Evolutionary conservation across 1,140 invertebrate genomes (phyloP).

Genomic region (Pseudomyrmex pallidus): DNA sequence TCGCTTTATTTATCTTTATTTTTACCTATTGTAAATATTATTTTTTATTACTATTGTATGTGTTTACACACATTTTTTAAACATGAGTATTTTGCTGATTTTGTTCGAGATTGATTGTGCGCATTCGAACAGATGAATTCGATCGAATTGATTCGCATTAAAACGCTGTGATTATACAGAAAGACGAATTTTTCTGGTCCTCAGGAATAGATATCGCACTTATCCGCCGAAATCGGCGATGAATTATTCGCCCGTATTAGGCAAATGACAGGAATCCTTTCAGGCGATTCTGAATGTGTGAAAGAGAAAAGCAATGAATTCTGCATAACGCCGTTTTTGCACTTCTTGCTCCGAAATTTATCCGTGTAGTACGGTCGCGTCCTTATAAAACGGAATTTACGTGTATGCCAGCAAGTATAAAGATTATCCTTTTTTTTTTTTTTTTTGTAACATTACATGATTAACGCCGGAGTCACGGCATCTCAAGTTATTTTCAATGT

Average conservation of each 20-base stretch:
- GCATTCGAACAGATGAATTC: neutral
- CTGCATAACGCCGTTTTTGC: slow-evolving; percentile 25
- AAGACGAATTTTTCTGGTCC: neutral
- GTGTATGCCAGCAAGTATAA: too few relatives aligned
- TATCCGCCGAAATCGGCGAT: slow-evolving; percentile 16
- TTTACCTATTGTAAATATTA: too few relatives aligned
- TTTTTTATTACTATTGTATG: neutral
- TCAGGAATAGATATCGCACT: slow-evolving; percentile 26
- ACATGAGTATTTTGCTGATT: too few relatives aligned
- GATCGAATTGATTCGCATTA: slow-evolving; percentile 2
- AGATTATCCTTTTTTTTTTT: too few relatives aligned
- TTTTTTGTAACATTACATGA: too few relatives aligned
- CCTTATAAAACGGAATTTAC: neutral
- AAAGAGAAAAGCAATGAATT: slow-evolving; percentile 36
- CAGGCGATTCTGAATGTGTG: slow-evolving; percentile 7
- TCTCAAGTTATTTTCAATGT: too few relatives aligned
- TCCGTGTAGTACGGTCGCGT: neutral
- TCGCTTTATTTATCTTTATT: too few relatives aligned
- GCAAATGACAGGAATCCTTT: slow-evolving; percentile 27
- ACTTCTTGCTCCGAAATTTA: slow-evolving; percentile 24
- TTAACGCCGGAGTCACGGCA: too few relatives aligned
- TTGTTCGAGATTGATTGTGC: neutral
- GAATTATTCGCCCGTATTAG: slow-evolving; percentile 41
- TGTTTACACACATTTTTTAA: neutral
- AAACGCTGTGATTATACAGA: neutral